phyloP scores from a whole-genome alignment of 2,797 vertebrate genomes.

The Echiichthys vipera region DNA sequence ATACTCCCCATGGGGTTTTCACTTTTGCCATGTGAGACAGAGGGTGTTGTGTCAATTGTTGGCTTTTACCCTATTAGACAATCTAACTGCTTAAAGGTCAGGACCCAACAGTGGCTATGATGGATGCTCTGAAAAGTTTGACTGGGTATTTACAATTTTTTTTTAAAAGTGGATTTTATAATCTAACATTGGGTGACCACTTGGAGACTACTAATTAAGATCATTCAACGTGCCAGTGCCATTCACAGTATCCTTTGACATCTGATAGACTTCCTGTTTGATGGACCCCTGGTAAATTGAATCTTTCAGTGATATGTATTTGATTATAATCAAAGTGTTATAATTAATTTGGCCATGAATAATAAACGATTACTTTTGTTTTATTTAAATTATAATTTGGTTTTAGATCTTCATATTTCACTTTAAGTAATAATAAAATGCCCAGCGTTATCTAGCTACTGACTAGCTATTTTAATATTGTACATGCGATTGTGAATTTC shows the following conservation, averaged over 20 bases:
- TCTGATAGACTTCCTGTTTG: neutral
- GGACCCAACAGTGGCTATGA: neutral
- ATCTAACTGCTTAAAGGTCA: constrained; percentile 15
- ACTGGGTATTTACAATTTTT: neutral
- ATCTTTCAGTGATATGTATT: neutral
- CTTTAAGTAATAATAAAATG: neutral
- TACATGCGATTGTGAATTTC: neutral
- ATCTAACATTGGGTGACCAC: neutral
- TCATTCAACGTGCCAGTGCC: neutral
- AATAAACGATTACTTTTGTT: too few species aligned
- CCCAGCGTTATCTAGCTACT: neutral
- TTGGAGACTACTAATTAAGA: neutral
- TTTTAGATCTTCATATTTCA: neutral
- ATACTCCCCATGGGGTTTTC: constrained; percentile 12
- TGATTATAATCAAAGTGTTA: too few species aligned
- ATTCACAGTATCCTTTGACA: neutral
- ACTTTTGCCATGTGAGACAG: constrained; percentile 10
- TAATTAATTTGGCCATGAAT: too few species aligned
- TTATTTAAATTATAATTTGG: too few species aligned
- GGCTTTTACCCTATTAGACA: constrained; percentile 6
- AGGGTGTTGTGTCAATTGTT: neutral
- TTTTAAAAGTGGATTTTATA: neutral
- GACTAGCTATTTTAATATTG: neutral
- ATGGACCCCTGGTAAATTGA: neutral
- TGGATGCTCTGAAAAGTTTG: constrained; percentile 9